Conservation (phyloP, 2,113 vertebrate species). For the Trachemys scripta region DNA sequence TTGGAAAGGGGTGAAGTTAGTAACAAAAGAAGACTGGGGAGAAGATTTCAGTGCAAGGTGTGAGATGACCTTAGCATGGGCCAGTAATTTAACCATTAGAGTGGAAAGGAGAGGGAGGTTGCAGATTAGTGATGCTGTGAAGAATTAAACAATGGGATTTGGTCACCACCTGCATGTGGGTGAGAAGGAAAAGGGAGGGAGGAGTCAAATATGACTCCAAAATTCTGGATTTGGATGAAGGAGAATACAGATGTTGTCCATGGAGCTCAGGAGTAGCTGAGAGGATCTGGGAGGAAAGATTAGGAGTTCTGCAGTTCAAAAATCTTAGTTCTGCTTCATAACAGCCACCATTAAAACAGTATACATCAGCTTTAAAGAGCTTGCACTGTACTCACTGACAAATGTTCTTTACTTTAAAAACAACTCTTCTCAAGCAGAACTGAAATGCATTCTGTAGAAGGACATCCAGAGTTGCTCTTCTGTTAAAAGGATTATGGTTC, state of each 20-base stretch:
- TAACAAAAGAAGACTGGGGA: neutral
- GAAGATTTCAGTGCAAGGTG: rapidly evolving
- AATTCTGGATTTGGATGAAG: neutral
- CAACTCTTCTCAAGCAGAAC: neutral
- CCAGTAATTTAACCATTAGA: neutral
- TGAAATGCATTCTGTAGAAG: neutral
- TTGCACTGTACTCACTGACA: neutral
- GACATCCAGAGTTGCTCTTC: neutral
- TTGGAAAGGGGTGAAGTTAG: rapidly evolving
- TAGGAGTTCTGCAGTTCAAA: neutral
- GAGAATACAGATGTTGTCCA: neutral
- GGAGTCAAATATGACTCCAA: neutral
- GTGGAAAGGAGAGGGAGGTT: neutral
- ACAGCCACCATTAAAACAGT: neutral
- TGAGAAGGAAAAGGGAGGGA: neutral
- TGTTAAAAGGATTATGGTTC: neutral
- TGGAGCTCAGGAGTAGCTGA: neutral
- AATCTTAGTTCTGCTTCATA: neutral
- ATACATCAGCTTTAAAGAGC: neutral
- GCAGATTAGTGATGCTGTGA: neutral
- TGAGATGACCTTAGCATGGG: rapidly evolving
- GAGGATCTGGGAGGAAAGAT: neutral
- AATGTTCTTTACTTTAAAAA: neutral
- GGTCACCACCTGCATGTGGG: neutral
- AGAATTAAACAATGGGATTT: neutral